Evolutionary conservation across 2,888 invertebrate species (phyloP).

Genomic region (Coleophora flavipennella): DNA sequence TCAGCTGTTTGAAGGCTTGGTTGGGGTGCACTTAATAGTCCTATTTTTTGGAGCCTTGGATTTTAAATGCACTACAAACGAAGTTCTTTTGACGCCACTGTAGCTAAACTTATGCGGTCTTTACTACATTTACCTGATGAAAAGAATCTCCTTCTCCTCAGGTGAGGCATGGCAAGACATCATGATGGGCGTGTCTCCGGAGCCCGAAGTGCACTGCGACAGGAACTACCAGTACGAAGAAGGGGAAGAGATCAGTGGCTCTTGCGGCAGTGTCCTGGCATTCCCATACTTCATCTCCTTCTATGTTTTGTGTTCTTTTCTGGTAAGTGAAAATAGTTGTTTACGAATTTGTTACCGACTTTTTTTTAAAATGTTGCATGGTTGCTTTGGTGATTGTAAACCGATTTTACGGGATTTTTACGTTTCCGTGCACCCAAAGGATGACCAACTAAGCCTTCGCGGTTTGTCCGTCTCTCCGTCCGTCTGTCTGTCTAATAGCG

Average conservation of each 20-base stretch:
- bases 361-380: not conserved
- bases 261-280: constrained; percentile 92
- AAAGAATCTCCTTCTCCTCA: constrained; percentile 16
- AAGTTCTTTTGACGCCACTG: too few species aligned
- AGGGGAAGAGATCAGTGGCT: constrained; percentile 30
- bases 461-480: too few species aligned
- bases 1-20: too few species aligned
- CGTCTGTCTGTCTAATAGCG: too few species aligned
- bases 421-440: too few species aligned
- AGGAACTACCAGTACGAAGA: constrained; percentile 77
- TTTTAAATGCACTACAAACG: too few species aligned
- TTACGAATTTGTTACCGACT: not conserved
- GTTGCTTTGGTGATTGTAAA: not conserved
- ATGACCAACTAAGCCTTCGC: not conserved
- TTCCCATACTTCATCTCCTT: constrained; percentile 99
- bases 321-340: constrained; percentile 75
- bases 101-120: too few species aligned
- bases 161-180: constrained; percentile 99
- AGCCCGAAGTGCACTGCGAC: constrained; percentile 35
- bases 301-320: constrained; percentile 97
- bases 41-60: too few species aligned
- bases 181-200: constrained; percentile 81
- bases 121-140: too few species aligned
- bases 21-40: too few species aligned
- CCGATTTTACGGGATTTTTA: not conserved